These are phyloP conservation scores for Apostichopus japonicus DNA, from an alignment of 35 echinoderm and acorn worm genomes.

Conservation along the genomic window DNA sequence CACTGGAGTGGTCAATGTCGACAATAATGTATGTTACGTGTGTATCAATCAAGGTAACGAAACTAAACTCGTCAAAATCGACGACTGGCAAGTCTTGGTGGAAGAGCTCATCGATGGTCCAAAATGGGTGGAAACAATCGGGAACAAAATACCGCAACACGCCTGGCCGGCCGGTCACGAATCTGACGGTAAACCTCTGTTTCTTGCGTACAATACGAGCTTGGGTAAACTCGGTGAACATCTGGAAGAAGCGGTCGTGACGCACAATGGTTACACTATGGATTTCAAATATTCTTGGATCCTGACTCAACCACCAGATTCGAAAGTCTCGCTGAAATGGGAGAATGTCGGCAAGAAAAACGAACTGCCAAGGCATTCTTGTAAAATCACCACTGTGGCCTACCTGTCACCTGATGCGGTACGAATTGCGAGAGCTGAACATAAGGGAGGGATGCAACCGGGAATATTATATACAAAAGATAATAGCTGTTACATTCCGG, in stretches of 20 bases:
- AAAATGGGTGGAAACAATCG: constrained; percentile 51
- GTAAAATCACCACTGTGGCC: constrained; percentile 43
- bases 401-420: constrained; percentile 35
- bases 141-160: constrained; percentile 38
- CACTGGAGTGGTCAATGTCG: constrained; percentile 30
- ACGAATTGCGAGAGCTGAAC: constrained; percentile 38
- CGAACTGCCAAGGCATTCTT: background rate
- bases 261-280: constrained; percentile 32
- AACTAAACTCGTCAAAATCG: constrained; percentile 16
- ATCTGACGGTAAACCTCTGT: constrained; percentile 21
- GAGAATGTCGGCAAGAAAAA: constrained; percentile 26
- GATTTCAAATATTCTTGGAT: constrained; percentile 38
- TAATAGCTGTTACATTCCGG: constrained; percentile 34
- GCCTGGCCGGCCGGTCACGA: constrained; percentile 48
- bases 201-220: constrained; percentile 44
- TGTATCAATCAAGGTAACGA: constrained; percentile 41
- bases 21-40: constrained; percentile 41
- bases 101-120: constrained; percentile 11
- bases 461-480: constrained; percentile 31
- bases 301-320: constrained; percentile 18
- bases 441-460: constrained; percentile 31
- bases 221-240: constrained; percentile 34
- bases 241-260: background rate
- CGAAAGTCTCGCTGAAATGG: constrained; percentile 35
- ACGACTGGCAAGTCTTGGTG: constrained; percentile 45